Conservation (phyloP, 2,888 invertebrate species). For the Leucophora obtusa region DNA sequence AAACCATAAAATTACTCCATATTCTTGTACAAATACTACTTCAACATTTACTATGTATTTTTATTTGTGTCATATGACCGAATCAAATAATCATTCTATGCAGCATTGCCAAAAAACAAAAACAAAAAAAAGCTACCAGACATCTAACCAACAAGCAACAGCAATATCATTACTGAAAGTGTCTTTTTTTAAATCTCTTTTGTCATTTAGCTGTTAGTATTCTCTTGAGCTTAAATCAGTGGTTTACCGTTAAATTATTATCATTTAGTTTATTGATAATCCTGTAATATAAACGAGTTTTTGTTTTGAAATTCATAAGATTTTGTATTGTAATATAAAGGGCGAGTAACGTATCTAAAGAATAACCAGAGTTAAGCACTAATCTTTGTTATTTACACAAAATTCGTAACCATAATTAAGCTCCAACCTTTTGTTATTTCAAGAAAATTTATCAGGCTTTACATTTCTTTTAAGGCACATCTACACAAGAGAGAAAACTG, state of each 20-base stretch:
- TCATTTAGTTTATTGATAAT: conserved; percentile 40
- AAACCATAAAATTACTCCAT: conserved; percentile 25
- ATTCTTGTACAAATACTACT: conserved; percentile 26
- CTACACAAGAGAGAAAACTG: too few relatives aligned
- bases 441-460: too few relatives aligned
- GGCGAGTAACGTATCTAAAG: too few relatives aligned
- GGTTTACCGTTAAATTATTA: conserved; percentile 53
- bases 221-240: conserved; percentile 54
- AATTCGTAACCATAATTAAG: too few relatives aligned
- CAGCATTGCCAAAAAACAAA: conserved; percentile 8
- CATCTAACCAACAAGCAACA: neutral
- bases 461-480: too few relatives aligned
- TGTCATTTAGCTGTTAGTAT: conserved; percentile 29
- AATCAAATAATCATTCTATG: conserved; percentile 69
- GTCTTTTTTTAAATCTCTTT: conserved; percentile 47
- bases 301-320: neutral
- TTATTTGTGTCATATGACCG: conserved; percentile 73
- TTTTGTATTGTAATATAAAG: too few relatives aligned
- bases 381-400: too few relatives aligned
- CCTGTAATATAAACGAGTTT: conserved; percentile 13
- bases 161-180: conserved; percentile 56
- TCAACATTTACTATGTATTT: conserved; percentile 71
- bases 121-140: neutral
- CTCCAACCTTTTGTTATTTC: too few relatives aligned
- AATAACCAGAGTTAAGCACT: too few relatives aligned